Percentiles rank a stretch among this genome's conserved stretches.
Conservation (phyloP, 2,113 vertebrate species). For the Scomber colias region DNA sequence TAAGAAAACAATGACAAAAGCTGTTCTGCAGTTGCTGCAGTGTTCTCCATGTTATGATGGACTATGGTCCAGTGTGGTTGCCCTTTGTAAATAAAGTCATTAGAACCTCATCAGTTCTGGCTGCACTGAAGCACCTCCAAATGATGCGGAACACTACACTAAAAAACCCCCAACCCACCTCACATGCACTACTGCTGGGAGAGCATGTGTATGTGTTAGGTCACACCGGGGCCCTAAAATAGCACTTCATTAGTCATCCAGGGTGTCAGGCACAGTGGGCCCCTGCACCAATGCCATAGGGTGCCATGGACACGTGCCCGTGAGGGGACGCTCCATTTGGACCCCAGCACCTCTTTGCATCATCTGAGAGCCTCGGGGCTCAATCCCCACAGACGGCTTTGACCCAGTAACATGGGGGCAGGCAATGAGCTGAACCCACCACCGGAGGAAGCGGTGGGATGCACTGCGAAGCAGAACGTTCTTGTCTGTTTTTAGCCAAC, state of each 20-base stretch:
- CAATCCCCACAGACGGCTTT: conserved; percentile 68
- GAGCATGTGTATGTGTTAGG: conserved; percentile 69
- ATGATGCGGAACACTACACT: conserved; percentile 78
- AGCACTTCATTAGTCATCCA: conserved; percentile 84
- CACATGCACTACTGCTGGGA: conserved; percentile 58
- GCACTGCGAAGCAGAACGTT: conserved; percentile 77
- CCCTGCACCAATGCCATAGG: conserved; percentile 64
- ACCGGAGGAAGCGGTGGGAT: conserved; percentile 63
- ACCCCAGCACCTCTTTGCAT: conserved; percentile 69
- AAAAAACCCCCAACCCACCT: conserved; percentile 64
- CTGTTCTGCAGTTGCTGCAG: background rate
- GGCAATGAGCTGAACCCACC: conserved; percentile 77
- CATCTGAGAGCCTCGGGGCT: conserved; percentile 62
- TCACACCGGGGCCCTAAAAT: conserved; percentile 79
- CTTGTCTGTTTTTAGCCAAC: conserved; percentile 71
- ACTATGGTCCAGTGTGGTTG: conserved; percentile 61
- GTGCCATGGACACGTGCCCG: conserved; percentile 56
- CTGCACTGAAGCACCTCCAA: conserved; percentile 79
- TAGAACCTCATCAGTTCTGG: conserved; percentile 81
- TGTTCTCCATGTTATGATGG: conserved; percentile 41
- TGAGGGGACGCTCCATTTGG: conserved; percentile 77
- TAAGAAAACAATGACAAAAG: conserved; percentile 24
- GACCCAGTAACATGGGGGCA: conserved; percentile 75
- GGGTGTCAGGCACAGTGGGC: conserved; percentile 62
- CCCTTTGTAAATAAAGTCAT: conserved; percentile 82